Evolutionary conservation across 2,888 invertebrate species (phyloP), one percentile per base, ranked within the genome.

Genomic region (Torymus tubicola): DNA sequence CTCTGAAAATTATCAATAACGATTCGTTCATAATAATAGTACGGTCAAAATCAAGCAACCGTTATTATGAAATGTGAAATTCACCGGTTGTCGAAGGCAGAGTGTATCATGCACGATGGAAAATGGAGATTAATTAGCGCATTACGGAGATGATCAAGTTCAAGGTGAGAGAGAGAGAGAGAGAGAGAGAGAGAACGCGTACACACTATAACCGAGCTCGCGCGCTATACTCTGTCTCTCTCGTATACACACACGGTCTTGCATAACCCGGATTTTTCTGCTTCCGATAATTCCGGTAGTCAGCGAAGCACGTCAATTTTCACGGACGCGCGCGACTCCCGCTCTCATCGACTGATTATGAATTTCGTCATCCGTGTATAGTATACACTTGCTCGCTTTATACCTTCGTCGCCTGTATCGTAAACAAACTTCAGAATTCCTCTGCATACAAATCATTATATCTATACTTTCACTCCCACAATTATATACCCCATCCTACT

Each of bases 211-310:
- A n/a, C 10, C 31, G 64, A 21, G 50, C 50, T 53, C 55, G 11
- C 4, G 16, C n/a, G 8, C 16, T 58, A 8, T n/a, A n/a, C n/a
- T n/a, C n/a, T n/a, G n/a, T n/a, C 16, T 58, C 16, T 58, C 16
- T 58, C 16, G 42, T 5, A 31, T 31, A 42, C 42, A 8, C 31
- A 31, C 42, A 42, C 42, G 42, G n/a, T 71, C 70, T 70, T 70
- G 58, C 64, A 31, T 55, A 73, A 73, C 72, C 72, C 18, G 63
- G 72, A 73, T 64, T 64, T 63, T 72, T 67, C 63, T 53, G 55
- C 31, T 72, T 52, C 57, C 42, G 72, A 42, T 42, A 42, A 42
- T 42, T 42, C 42, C 42, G 42, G 42, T 42, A 42, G 42, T 42
- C 42, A 42, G 42, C 5, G 42, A 42, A 42, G 42, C 42, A 42